Percentiles rank a stretch among this genome's conserved stretches.
These are phyloP conservation scores for Columba livia DNA, from an alignment of 2,113 vertebrate species.

Conservation along the genomic window DNA sequence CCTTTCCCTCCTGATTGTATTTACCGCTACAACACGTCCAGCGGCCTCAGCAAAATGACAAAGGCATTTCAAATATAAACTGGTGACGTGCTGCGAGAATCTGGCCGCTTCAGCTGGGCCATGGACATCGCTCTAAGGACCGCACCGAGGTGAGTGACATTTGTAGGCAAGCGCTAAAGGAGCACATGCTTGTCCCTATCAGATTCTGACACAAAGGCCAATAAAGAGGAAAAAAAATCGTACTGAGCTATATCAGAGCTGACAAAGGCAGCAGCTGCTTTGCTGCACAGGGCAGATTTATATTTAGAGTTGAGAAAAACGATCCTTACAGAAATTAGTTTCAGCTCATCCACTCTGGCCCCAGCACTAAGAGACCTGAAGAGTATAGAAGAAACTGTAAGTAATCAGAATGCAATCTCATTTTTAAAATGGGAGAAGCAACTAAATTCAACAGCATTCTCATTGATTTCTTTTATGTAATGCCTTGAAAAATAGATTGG, in stretches of 20 bases:
- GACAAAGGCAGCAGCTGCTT: constrained; percentile 2
- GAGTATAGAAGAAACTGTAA: background rate
- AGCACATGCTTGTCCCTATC: background rate
- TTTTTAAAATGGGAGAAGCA: background rate
- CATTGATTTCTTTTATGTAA: background rate
- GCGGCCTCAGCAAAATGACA: background rate
- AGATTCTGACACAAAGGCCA: background rate
- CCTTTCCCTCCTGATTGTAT: rapidly evolving
- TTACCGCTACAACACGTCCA: rapidly evolving
- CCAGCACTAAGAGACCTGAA: rapidly evolving
- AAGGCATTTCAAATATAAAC: rapidly evolving
- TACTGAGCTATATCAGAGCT: background rate
- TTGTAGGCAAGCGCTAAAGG: background rate
- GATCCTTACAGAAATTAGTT: background rate
- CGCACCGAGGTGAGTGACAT: background rate
- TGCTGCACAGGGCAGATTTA: background rate
- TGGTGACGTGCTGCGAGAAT: background rate
- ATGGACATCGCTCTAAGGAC: background rate
- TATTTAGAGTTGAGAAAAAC: background rate
- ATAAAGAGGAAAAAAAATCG: background rate
- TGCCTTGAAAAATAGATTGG: background rate
- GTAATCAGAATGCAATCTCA: background rate
- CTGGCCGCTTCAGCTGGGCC: background rate
- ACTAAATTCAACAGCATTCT: background rate
- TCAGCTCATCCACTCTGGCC: background rate